Percentiles rank a stretch among this genome's conserved stretches.
phyloP scores from a whole-genome alignment of 2,888 invertebrate species.

The Tetropium fuscum region DNA sequence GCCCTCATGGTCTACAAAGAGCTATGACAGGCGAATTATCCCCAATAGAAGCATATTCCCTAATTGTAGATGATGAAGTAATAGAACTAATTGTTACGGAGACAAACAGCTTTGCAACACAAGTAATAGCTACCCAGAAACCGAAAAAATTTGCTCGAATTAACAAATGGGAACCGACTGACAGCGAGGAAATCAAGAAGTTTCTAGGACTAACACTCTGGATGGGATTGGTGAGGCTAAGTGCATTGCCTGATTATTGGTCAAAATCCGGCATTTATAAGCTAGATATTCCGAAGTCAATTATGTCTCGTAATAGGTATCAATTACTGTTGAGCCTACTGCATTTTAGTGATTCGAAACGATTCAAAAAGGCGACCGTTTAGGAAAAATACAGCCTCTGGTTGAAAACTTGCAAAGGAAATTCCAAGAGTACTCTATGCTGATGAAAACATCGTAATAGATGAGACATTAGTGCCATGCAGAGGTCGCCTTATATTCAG shows the following conservation, averaged over 20 bases:
- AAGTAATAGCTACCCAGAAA: not conserved
- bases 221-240: slow-evolving; percentile 24
- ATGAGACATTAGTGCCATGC: slow-evolving; percentile 49
- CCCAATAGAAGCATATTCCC: not conserved
- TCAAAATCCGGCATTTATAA: not conserved
- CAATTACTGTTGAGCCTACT: not conserved
- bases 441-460: slow-evolving; percentile 43
- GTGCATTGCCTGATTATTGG: slow-evolving; percentile 31
- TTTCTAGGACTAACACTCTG: slow-evolving; percentile 20
- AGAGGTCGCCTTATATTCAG: slow-evolving; percentile 46
- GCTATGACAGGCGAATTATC: not conserved
- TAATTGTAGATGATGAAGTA: slow-evolving; percentile 5
- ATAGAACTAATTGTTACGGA: slow-evolving; percentile 16
- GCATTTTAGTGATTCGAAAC: slow-evolving; percentile 19
- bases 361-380: slow-evolving; percentile 17
- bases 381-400: slow-evolving; percentile 23
- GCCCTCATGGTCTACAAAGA: not conserved
- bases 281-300: not conserved
- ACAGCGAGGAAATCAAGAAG: slow-evolving; percentile 11
- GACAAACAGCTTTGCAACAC: slow-evolving; percentile 21
- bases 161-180: slow-evolving; percentile 16
- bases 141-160: not conserved
- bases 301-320: slow-evolving; percentile 5
- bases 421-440: slow-evolving; percentile 41
- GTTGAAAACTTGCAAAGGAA: slow-evolving; percentile 28